A percentile compares a stretch with the other conserved stretches of the same genome.
Evolutionary conservation across 2,113 vertebrate species (phyloP).

Genomic region (Mixornis gularis): DNA sequence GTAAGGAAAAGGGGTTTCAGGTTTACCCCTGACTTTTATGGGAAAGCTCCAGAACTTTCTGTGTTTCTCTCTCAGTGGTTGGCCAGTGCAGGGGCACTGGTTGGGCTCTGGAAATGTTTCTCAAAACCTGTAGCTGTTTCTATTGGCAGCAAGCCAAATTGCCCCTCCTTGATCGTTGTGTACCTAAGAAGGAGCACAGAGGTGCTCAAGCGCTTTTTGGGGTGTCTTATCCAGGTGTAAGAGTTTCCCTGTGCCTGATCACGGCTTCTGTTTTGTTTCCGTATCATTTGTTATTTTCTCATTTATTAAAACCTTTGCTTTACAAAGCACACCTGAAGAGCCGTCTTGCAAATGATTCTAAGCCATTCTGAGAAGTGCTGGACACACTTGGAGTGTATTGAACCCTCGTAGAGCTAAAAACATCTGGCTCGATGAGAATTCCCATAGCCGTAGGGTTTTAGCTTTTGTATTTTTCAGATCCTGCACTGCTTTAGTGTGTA

Average conservation of each 20-base stretch:
- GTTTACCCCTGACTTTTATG: background rate
- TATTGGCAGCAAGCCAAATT: background rate
- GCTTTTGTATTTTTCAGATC: background rate
- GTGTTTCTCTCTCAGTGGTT: background rate
- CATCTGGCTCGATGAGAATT: background rate
- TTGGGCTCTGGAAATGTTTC: background rate
- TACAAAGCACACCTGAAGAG: background rate
- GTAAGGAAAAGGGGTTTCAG: background rate
- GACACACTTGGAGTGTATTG: background rate
- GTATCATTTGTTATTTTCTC: background rate
- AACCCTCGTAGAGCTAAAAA: background rate
- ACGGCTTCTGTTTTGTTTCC: background rate
- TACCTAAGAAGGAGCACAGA: background rate
- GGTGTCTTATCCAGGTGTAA: background rate
- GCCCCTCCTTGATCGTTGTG: background rate
- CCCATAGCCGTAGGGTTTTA: background rate
- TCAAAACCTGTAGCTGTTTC: background rate
- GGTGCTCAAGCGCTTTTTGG: background rate
- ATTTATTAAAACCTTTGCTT: background rate
- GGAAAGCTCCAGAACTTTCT: background rate
- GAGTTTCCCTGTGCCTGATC: background rate
- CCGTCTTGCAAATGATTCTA: background rate
- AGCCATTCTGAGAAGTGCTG: background rate
- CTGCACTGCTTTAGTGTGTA: background rate
- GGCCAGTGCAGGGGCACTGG: background rate